These are phyloP conservation scores for Pterophyllum scalare DNA, from an alignment of 2,113 vertebrate genomes.

Conservation along the genomic window DNA sequence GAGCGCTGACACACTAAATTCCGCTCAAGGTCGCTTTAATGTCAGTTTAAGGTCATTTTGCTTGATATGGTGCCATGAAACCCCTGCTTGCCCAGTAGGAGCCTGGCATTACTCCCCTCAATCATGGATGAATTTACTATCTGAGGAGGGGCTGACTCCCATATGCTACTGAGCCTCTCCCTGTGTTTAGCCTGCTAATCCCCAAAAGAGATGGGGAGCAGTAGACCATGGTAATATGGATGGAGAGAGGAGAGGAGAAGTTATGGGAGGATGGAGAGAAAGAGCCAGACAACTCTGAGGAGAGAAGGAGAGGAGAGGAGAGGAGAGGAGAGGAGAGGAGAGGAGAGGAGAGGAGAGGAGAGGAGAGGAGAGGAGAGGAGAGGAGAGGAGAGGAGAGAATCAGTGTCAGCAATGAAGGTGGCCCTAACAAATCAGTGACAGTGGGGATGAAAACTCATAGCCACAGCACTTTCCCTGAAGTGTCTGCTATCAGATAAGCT, in stretches of 20 bases:
- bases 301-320: conserved; percentile 74
- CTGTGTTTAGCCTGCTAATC: conserved; percentile 80
- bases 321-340: conserved; percentile 26
- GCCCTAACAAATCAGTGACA: conserved; percentile 77
- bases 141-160: conserved; percentile 54
- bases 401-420: conserved; percentile 70
- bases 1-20: conserved; percentile 67
- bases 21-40: conserved; percentile 86
- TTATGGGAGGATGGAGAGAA: conserved; percentile 20
- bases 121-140: conserved; percentile 78
- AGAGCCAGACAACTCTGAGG: conserved; percentile 35
- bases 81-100: conserved; percentile 74
- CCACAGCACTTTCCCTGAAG: conserved; percentile 78
- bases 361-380: conserved; percentile 26
- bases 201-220: conserved; percentile 77
- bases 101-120: conserved; percentile 80
- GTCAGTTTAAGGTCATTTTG: conserved; percentile 84
- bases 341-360: conserved; percentile 69
- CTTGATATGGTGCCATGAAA: conserved; percentile 75
- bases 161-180: conserved; percentile 75
- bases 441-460: conserved; percentile 74
- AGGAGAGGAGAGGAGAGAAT: conserved; percentile 81
- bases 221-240: conserved; percentile 76
- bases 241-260: conserved; percentile 48
- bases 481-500: conserved; percentile 80